These are phyloP conservation scores for Drosophila pandora DNA, from an alignment of 1,140 invertebrate species.

Conservation along the genomic window DNA sequence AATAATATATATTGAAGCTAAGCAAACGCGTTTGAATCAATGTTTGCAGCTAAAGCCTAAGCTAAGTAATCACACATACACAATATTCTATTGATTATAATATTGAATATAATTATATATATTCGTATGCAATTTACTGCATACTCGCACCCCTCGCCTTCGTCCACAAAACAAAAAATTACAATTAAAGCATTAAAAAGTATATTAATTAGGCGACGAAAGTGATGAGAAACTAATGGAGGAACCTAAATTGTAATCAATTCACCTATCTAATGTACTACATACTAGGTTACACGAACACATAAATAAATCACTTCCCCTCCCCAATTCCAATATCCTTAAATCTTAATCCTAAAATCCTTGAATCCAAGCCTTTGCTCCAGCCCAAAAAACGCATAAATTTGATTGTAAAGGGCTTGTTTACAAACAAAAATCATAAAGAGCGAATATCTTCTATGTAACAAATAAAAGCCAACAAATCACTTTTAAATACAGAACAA, in stretches of 20 bases:
- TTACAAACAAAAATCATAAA: slow-evolving; percentile 20
- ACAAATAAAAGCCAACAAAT: slow-evolving; percentile 40
- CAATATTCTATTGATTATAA: slow-evolving; percentile 56
- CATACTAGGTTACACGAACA: slow-evolving; percentile 49
- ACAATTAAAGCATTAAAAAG: not conserved
- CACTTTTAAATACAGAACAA: slow-evolving; percentile 23
- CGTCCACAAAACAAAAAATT: slow-evolving; percentile 26
- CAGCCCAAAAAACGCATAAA: slow-evolving; percentile 27
- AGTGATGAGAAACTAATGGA: slow-evolving; percentile 31
- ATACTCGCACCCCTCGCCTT: slow-evolving; percentile 39
- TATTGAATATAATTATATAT: slow-evolving; percentile 28
- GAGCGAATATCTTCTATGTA: slow-evolving; percentile 46
- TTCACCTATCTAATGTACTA: slow-evolving; percentile 68
- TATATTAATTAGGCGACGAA: slow-evolving; percentile 5
- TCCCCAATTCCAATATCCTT: not conserved
- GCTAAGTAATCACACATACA: slow-evolving; percentile 31
- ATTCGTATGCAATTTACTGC: slow-evolving; percentile 44
- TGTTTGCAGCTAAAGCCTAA: slow-evolving; percentile 49
- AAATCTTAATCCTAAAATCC: not conserved
- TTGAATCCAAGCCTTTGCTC: not conserved
- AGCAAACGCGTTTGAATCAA: slow-evolving; percentile 41
- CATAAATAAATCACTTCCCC: slow-evolving; percentile 27
- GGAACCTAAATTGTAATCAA: slow-evolving; percentile 62
- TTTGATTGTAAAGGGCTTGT: slow-evolving; percentile 27
- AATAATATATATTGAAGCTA: slow-evolving; percentile 12